phyloP scores from a whole-genome alignment of 2,888 invertebrate species.

The Teleiodes luculella region DNA sequence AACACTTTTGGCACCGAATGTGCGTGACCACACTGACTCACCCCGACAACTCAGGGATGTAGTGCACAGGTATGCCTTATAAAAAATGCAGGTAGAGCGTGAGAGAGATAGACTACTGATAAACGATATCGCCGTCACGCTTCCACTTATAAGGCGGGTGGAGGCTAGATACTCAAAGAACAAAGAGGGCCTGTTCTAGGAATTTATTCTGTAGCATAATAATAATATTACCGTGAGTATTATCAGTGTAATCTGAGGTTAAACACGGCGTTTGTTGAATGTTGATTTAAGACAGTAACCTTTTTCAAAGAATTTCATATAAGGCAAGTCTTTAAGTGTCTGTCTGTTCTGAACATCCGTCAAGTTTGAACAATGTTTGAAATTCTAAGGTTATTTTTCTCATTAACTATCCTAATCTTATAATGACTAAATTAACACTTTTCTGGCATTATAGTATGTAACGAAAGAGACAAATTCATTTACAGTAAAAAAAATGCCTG shows the following conservation, averaged over 20 bases:
- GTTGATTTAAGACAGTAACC: not conserved
- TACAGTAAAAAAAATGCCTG: no score
- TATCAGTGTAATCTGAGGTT: conserved; percentile 4
- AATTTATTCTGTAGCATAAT: conserved; percentile 7
- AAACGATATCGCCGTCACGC: conserved; percentile 13
- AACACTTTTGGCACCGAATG: conserved; percentile 13
- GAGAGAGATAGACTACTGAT: conserved; percentile 30
- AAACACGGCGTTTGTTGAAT: not conserved
- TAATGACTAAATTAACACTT: no score
- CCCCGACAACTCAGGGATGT: conserved; percentile 15
- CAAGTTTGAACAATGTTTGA: no score
- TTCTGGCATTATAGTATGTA: no score
- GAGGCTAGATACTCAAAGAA: conserved; percentile 1
- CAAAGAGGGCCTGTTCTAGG: conserved; percentile 14
- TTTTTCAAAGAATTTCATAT: not conserved
- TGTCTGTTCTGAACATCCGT: no score
- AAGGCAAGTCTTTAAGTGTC: no score
- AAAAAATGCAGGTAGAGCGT: conserved; percentile 31
- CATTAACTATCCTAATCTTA: no score
- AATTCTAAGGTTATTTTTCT: no score
- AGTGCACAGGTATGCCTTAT: conserved; percentile 12
- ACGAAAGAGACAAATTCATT: no score
- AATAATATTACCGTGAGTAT: conserved; percentile 9
- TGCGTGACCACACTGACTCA: conserved; percentile 30
- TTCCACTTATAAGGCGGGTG: conserved; percentile 2